Evolutionary conservation across 2,113 vertebrate genomes (phyloP), one percentile per base, ranked within the genome.

Genomic region (Callipepla californica): DNA sequence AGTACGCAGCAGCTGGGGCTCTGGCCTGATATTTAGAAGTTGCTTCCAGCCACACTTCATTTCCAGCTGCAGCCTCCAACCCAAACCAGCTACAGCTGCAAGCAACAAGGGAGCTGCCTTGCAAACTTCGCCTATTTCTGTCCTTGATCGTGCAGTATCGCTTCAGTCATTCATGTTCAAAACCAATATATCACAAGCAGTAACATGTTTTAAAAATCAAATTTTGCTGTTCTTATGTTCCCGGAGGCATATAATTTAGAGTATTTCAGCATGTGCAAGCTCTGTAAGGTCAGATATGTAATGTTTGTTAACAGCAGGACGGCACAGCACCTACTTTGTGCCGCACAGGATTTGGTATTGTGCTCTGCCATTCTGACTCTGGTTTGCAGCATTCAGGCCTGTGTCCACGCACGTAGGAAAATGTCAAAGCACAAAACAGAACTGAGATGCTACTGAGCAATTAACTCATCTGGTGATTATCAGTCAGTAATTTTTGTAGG

Each of bases 41-140:
- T 75, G 21, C 61, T 80, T 91, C 82, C 93, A 94, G 76, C 44
- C 79, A 87, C 93, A 89, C 79, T 91, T 94, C 72, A 77, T 92
- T 94, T 87, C 45, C 73, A 72, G 61, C 76, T 88, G 48, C 61
- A 70, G 30, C 45, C 61, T 95, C 81, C 44, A 78, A n/a, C 12
- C 30, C 57, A 68, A 89, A 87, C n/a, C 81, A 91, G 68, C 28
- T 82, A 81, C 73, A 90, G 55, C 65, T 3, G 1, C 45, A 70
- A 73, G 74, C n/a, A 76, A 7, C 59, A 45, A 45, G 38, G 28
- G 89, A 10, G 22, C 34, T 82, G 36, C 22, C 11, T 70, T 17
- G 55, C 63, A 84, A 48, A 19, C 30, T 20, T 2, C 42, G 22
- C 67, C 59, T 47, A 30, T 61, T 75, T 51, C 79, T 75, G 0